These are phyloP conservation scores for Colletes latitarsis DNA, from an alignment of 1,140 invertebrate species.

Conservation along the genomic window DNA sequence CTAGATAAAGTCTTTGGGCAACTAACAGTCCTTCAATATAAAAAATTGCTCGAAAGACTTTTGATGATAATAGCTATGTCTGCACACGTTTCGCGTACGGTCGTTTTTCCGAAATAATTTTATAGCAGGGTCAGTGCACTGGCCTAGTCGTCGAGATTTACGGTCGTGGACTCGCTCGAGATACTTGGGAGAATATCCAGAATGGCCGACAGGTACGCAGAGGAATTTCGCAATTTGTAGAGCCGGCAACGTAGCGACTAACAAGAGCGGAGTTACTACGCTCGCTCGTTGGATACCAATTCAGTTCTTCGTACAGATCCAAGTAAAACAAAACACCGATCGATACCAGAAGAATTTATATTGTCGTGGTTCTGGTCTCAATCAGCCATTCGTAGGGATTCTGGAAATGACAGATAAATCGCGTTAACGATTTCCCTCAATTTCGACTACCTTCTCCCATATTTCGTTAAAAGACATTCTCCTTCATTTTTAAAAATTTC, in stretches of 20 bases:
- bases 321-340: conserved; percentile 45
- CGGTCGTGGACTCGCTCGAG: conserved; percentile 33
- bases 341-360: conserved; percentile 46
- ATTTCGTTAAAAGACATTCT: too few relatives aligned
- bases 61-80: too few relatives aligned
- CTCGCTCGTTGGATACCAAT: conserved; percentile 56
- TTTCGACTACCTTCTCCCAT: background rate
- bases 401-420: background rate
- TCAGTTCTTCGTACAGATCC: conserved; percentile 42
- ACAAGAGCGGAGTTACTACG: conserved; percentile 61
- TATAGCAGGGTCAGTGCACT: conserved; percentile 47
- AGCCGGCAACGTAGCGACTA: conserved; percentile 58
- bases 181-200: conserved; percentile 53
- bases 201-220: conserved; percentile 52
- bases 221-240: conserved; percentile 68
- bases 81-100: too few relatives aligned
- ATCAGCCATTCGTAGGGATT: too few relatives aligned
- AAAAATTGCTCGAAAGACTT: too few relatives aligned
- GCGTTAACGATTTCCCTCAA: background rate
- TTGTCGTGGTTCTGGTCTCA: background rate
- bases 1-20: too few relatives aligned
- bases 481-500: too few relatives aligned
- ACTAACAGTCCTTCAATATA: too few relatives aligned
- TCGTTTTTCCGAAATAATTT: conserved; percentile 1
- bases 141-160: conserved; percentile 48